phyloP scores from a whole-genome alignment of 2,113 vertebrate species.

The Arothron firmamentum region DNA sequence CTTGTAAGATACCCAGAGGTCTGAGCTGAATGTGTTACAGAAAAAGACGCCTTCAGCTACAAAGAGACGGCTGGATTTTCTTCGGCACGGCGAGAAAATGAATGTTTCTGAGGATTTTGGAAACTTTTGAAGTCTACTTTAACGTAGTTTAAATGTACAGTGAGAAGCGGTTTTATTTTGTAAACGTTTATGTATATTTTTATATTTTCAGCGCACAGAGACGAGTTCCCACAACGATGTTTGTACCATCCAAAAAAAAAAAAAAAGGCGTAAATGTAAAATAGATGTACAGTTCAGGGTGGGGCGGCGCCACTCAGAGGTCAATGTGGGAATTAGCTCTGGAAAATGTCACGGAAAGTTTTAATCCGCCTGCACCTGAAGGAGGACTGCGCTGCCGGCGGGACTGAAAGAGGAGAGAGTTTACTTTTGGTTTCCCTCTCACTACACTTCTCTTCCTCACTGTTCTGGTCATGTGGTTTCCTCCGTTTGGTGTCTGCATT shows the following conservation, averaged over 20 bases:
- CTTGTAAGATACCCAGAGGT: slow-evolving; percentile 37
- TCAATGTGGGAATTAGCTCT: neutral
- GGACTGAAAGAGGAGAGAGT: slow-evolving; percentile 19
- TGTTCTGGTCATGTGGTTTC: slow-evolving; percentile 65
- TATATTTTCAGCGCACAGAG: slow-evolving; percentile 46
- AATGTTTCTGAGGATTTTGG: slow-evolving; percentile 38
- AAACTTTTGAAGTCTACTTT: neutral
- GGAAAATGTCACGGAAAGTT: neutral
- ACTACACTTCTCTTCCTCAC: slow-evolving; percentile 20
- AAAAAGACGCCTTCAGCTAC: neutral
- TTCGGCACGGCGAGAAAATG: neutral
- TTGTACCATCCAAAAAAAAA: neutral
- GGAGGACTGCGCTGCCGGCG: neutral
- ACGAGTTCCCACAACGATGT: slow-evolving; percentile 1
- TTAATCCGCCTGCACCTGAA: neutral
- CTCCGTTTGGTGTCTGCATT: slow-evolving; percentile 57
- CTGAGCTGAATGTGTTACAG: slow-evolving; percentile 50
- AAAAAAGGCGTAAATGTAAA: neutral
- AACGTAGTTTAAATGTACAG: slow-evolving; percentile 40
- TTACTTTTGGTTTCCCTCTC: slow-evolving; percentile 15
- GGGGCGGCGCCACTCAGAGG: neutral
- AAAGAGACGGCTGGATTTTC: no score
- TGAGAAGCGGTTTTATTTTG: slow-evolving; percentile 60
- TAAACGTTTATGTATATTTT: slow-evolving; percentile 70
- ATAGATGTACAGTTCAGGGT: neutral